These are phyloP conservation scores for Streptopelia turtur DNA, from an alignment of 2,797 vertebrate genomes.

Conservation along the genomic window DNA sequence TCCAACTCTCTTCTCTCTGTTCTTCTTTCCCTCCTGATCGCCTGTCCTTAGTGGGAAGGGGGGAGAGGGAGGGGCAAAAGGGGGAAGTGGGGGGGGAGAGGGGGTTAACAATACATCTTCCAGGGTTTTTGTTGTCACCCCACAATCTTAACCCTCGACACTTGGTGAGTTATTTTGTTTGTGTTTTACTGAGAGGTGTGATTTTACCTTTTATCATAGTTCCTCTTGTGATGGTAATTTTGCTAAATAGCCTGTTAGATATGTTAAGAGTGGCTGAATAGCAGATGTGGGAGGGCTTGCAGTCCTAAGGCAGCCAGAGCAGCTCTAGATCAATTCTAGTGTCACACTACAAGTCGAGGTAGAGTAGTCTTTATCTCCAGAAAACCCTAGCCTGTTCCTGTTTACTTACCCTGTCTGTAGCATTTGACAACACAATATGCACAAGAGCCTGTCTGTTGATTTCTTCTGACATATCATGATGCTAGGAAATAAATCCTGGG, in stretches of 20 bases:
- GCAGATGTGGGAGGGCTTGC: neutral
- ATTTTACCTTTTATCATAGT: neutral
- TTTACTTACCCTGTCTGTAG: neutral
- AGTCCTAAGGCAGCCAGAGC: neutral
- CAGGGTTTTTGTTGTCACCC: too few relatives aligned
- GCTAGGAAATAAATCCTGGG: neutral
- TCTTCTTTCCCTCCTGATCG: too few relatives aligned
- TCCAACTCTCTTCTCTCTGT: too few relatives aligned
- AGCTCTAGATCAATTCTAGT: neutral
- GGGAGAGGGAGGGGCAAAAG: too few relatives aligned
- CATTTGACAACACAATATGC: neutral
- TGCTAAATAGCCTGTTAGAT: neutral
- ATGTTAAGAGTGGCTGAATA: neutral
- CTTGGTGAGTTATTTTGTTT: neutral
- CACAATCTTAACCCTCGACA: too few relatives aligned
- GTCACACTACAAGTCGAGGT: rapidly evolving
- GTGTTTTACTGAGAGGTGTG: neutral
- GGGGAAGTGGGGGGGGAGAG: too few relatives aligned
- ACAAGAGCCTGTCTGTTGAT: neutral
- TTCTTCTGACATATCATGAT: rapidly evolving
- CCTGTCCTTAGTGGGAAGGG: too few relatives aligned
- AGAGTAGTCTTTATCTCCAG: neutral
- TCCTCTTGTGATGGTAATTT: neutral
- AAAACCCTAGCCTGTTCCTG: neutral
- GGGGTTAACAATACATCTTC: too few relatives aligned